Percentiles rank a stretch among this genome's conserved stretches.
These are phyloP conservation scores for Drosophila silvestris DNA, from an alignment of 2,888 invertebrate species.

Conservation along the genomic window DNA sequence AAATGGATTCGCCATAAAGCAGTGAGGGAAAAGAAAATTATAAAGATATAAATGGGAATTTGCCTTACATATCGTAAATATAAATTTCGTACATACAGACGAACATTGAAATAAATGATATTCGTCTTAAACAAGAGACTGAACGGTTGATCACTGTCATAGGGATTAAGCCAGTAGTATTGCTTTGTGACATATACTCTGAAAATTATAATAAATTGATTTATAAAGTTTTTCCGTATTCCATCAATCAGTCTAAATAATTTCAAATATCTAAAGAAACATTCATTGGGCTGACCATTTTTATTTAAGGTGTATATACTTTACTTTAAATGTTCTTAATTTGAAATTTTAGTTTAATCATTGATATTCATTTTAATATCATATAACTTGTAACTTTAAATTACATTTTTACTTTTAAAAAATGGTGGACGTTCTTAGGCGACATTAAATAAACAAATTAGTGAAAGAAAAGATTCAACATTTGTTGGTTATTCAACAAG, in stretches of 20 bases:
- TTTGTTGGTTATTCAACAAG: not conserved
- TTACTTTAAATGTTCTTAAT: not conserved
- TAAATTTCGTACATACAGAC: not conserved
- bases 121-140: not conserved
- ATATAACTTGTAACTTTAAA: not conserved
- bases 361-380: not conserved
- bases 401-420: not conserved
- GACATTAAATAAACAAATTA: not conserved
- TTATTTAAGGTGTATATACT: not conserved
- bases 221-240: not conserved
- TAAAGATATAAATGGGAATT: not conserved
- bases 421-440: not conserved
- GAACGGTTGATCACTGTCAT: not conserved
- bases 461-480: not conserved
- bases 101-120: not conserved
- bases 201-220: not conserved
- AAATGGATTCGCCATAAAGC: constrained; percentile 59
- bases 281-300: not conserved
- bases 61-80: not conserved
- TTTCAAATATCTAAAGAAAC: not conserved
- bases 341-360: not conserved
- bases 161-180: not conserved
- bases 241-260: not conserved
- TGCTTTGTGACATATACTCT: not conserved
- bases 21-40: not conserved